Conservation (phyloP, 2,113 vertebrate species). For the Neotragus moschatus region DNA sequence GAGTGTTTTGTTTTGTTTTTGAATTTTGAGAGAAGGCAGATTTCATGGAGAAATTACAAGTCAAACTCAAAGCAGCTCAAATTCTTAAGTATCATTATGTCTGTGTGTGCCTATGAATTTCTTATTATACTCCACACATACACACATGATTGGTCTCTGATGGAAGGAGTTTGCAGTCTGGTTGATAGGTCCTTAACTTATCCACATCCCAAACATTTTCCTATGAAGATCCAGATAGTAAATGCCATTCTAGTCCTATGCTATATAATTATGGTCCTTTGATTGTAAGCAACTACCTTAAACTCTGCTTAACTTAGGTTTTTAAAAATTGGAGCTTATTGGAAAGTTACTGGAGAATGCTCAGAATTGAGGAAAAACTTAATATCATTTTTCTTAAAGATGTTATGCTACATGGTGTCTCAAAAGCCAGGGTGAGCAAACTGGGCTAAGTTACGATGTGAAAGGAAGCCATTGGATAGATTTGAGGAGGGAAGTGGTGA, state of each 20-base stretch:
- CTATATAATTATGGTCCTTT: constrained; percentile 27
- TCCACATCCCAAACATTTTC: constrained; percentile 42
- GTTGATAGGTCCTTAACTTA: constrained; percentile 38
- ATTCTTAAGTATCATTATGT: constrained; percentile 13
- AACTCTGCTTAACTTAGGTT: constrained; percentile 4
- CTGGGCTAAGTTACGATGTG: background rate
- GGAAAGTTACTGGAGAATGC: background rate
- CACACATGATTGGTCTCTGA: constrained; percentile 20
- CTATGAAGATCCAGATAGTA: constrained; percentile 48
- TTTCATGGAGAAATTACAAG: constrained; percentile 16
- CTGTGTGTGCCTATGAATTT: background rate
- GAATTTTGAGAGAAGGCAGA: constrained; percentile 17
- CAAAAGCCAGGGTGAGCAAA: background rate
- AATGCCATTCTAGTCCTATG: constrained; percentile 1
- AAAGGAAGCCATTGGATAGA: background rate
- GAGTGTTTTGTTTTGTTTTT: background rate
- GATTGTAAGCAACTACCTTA: constrained; percentile 26
- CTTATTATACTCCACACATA: background rate
- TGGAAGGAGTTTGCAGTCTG: constrained; percentile 41
- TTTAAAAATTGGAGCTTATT: background rate
- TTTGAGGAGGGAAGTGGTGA: background rate
- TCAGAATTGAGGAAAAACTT: constrained; percentile 12
- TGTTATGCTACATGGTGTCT: background rate
- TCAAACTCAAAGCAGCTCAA: constrained; percentile 17
- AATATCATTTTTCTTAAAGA: background rate